Evolutionary conservation across 1,140 invertebrate genomes (phyloP), one percentile per base, ranked within the genome.

Genomic region (Globodera rostochiensis): DNA sequence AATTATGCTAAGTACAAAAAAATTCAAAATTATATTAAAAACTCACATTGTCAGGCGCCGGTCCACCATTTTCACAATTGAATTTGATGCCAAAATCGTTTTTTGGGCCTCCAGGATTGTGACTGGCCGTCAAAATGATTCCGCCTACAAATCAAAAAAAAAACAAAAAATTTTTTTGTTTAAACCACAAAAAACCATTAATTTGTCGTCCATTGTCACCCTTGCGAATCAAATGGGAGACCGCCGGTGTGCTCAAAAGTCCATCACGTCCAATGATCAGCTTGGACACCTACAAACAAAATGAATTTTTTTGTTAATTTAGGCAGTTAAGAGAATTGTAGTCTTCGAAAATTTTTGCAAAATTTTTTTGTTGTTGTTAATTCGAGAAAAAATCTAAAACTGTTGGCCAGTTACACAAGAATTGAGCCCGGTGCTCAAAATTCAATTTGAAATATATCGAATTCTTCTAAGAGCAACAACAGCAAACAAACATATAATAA

Each of bases 51-150:
- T 97, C 96, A 0, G 96, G 96, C 11, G 97, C 96, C 25, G 97
- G 96, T 91, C 93, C 98, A 85, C 98, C 98, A 91, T 99, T 99
- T 74, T 94, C 92, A 84, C 93, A 95, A 91, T 99, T 99, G 90
- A 95, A 99, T 91, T 99, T 99, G 86, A 99, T 98, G 64, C 98
- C 98, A 91, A 99, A 99, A 91, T 99, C 98, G 84, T 94, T 95
- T 90, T 98, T 92, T 6, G 95, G 95, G 70, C 98, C 97, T 83
- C 98, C 98, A 46, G 98, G 97, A 92, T 99, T 99, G 90, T 99
- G 98, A 74, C 96, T 98, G 0, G 98, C 98, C 25, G 98, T 99
- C 21, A 99, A 91, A 25, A 99, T 94, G 88, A 99, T 98, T 45
- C 97, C 98, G 86, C 97, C 74, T 76, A 49, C 36, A 15, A 49